These are phyloP conservation scores for Augochlora pura DNA, from an alignment of 1,140 invertebrate genomes.

Conservation along the genomic window DNA sequence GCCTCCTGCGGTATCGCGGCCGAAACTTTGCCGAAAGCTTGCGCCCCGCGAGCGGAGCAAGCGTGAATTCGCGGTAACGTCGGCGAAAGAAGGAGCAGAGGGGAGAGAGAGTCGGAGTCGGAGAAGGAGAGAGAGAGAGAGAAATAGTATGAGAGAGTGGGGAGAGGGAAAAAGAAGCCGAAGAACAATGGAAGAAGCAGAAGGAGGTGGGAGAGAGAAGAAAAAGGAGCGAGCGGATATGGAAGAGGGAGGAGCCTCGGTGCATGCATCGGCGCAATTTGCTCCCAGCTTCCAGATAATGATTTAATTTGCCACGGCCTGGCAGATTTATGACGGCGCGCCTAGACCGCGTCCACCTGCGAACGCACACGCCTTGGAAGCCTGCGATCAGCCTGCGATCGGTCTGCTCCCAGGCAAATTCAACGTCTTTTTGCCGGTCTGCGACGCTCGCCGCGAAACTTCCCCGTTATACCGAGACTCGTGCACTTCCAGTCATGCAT, in stretches of 20 bases:
- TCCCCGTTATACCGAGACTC: too few species aligned
- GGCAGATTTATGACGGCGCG: slow-evolving; percentile 72
- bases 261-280: slow-evolving; percentile 69
- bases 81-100: not conserved
- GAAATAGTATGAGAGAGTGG: slow-evolving; percentile 5
- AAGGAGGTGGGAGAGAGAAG: not conserved
- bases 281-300: slow-evolving; percentile 73
- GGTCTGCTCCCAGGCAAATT: slow-evolving; percentile 6
- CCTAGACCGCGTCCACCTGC: slow-evolving; percentile 59
- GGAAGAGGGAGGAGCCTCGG: slow-evolving; percentile 13
- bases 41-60: not conserved
- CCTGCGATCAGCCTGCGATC: not conserved
- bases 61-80: slow-evolving; percentile 32
- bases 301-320: slow-evolving; percentile 72
- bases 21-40: slow-evolving; percentile 26
- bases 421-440: not conserved
- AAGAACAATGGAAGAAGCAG: slow-evolving; percentile 30
- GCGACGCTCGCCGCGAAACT: too few species aligned
- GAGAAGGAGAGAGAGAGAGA: not conserved
- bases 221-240: not conserved
- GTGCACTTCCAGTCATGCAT: too few species aligned
- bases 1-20: slow-evolving; percentile 22
- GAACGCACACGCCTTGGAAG: not conserved
- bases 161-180: not conserved
- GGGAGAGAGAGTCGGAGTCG: too few species aligned